Evolutionary conservation across 2,113 vertebrate genomes (phyloP), one percentile per base, ranked within the genome.

Genomic region (Dunckerocampus dactyliophorus): DNA sequence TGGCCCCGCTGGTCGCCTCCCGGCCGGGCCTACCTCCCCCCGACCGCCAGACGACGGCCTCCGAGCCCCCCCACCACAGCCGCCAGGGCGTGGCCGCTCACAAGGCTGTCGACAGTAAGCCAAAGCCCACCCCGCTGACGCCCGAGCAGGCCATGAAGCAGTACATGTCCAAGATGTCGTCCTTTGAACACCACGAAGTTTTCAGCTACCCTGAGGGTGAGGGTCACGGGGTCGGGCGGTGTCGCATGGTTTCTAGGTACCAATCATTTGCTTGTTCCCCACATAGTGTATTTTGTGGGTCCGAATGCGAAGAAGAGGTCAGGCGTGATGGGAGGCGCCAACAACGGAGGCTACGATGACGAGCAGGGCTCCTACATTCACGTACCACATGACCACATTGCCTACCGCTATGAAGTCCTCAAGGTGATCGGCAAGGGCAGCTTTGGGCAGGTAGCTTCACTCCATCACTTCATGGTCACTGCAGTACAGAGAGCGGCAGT

Each of bases 341-440:
- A 96, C 87, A 99, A 99, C 0, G 85, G 92, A 0, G 94, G 96
- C 62, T 99, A 97, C 14, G 97, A 99, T 5, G 97, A 99, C 3
- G 95, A 98, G 74, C 97, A 99, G 86, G 96, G 97, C 34, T 98
- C 97, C 8, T 99, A 99, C 0, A 90, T 98, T 83, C 97, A 99
- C 49, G 92, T 98, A 69, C 94, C 95, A 39, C 97, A 98, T 7
- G 97, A 99, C 88, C 97, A 99, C 48, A 89, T 99, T 75, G 85
- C 93, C 0, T 99, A 98, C 82, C 92, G 97, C 68, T 99, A 96
- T 49, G 97, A 99, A 85, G 96, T 98, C 63, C 89, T 99, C 39
- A 98, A 98, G 82, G 95, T 99, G 80, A 99, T 99, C 42, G 97
- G 97, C 45, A 98, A 98, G 79, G 97, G 96, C 65, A 99, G 97